These are phyloP conservation scores for Menidia menidia DNA, from an alignment of 2,797 vertebrate genomes.

Conservation along the genomic window DNA sequence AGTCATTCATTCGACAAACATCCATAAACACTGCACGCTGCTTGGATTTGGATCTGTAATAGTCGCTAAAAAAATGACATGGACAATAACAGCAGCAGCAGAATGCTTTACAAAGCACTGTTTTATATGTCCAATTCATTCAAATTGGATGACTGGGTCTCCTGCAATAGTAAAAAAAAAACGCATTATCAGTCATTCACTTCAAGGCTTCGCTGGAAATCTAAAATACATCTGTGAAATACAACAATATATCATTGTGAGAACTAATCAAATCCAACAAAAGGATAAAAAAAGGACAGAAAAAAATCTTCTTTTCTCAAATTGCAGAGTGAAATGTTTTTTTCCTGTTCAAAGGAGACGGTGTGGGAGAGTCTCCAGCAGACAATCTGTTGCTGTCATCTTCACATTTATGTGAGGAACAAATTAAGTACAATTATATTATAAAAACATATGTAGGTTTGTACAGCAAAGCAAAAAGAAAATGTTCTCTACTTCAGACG, in stretches of 20 bases:
- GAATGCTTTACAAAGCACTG: slow-evolving; percentile 29
- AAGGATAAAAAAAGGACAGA: slow-evolving; percentile 19
- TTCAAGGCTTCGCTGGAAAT: slow-evolving; percentile 51
- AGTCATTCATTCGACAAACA: slow-evolving; percentile 56
- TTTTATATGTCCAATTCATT: slow-evolving; percentile 48
- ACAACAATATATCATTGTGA: slow-evolving; percentile 54
- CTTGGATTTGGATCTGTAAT: slow-evolving; percentile 29
- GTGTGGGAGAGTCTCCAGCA: slow-evolving; percentile 15
- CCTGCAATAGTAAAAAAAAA: slow-evolving; percentile 64
- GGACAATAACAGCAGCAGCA: slow-evolving; percentile 37
- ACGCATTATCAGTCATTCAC: slow-evolving; percentile 58
- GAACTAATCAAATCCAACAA: slow-evolving; percentile 60
- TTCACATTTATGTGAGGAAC: slow-evolving; percentile 57
- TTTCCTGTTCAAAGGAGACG: slow-evolving; percentile 31
- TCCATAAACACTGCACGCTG: slow-evolving; percentile 48
- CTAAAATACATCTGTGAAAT: slow-evolving; percentile 64
- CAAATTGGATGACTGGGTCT: slow-evolving; percentile 48
- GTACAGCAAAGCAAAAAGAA: slow-evolving; percentile 32
- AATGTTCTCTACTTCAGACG: slow-evolving; percentile 53
- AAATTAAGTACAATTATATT: slow-evolving; percentile 56
- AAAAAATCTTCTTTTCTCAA: slow-evolving; percentile 19
- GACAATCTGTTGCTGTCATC: slow-evolving; percentile 48
- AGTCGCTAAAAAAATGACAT: slow-evolving; percentile 42
- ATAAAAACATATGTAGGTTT: slow-evolving; percentile 58
- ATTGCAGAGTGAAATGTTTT: slow-evolving; percentile 48